Evolutionary conservation across 2,888 invertebrate genomes (phyloP), one percentile per base, ranked within the genome.

Genomic region (Lepidocyrtoides sp.): DNA sequence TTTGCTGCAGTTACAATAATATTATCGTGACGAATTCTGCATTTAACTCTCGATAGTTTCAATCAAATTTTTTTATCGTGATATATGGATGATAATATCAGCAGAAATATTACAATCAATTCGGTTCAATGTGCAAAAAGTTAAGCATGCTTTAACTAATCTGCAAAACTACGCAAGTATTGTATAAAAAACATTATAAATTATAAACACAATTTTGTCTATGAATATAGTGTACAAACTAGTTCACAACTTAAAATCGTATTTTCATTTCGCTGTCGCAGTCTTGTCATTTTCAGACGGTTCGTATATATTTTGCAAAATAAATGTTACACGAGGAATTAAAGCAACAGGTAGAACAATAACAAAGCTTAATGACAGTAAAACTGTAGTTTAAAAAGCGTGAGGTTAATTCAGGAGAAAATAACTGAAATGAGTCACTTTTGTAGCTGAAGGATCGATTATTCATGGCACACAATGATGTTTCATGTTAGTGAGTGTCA

Each of bases 401-500:
- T 89, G 44, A 48, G 51, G 83, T 82, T 89, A 89, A 89, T 83
- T 54, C 83, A 63, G 75, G 81, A 83, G 89, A 89, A 89, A 89
- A 88, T 88, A 82, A 69, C 54, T 44, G 81, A 81, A 88, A 83
- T 89, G 89, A 89, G 83, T 89, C 89, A 89, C 89, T 89, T 17
- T 14, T 20, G 14, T 23, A 77, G 82, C 48, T 57, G 77, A 75
- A 41, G 23, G 89, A 44, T 82, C 48, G 75, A 41, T 51, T 72
- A 57, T 89, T 72, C 89, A 82, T 83, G 89, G 89, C 83, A 89
- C 89, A 57, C 17, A 84, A 60, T 41, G 7, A 51, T 72, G 14
- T 85, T 17, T 0, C 17, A 60, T 75, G 26, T 86, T 60, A 75
- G 32, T 69, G 17, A 54, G 41, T n/a, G n/a, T n/a, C n/a, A n/a